phyloP scores from a whole-genome alignment of 2,113 vertebrate genomes.

The Quiscalus mexicanus region DNA sequence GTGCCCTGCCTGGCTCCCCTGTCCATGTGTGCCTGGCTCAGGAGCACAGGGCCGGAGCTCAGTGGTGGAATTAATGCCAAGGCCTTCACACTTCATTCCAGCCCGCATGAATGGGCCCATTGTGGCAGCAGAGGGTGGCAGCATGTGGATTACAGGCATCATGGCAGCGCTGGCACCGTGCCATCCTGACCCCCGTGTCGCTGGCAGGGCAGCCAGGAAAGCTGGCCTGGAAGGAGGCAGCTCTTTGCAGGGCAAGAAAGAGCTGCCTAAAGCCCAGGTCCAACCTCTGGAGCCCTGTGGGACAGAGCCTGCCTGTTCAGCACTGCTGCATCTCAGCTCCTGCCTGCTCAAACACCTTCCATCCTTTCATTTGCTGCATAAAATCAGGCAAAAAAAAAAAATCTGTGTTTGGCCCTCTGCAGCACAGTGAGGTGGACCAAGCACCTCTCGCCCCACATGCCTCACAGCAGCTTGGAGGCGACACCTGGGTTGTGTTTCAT shows the following conservation, averaged over 20 bases:
- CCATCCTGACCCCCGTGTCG: neutral
- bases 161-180: neutral
- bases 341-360: neutral
- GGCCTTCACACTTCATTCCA: conserved; percentile 51
- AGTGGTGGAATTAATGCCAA: neutral
- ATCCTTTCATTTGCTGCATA: neutral
- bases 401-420: neutral
- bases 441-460: no score
- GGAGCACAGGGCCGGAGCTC: neutral
- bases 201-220: neutral
- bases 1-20: neutral
- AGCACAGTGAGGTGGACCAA: neutral
- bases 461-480: neutral
- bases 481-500: neutral
- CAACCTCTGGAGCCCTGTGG: neutral
- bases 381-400: neutral
- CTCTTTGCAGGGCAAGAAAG: neutral
- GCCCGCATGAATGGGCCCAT: conserved; percentile 29
- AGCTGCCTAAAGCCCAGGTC: neutral
- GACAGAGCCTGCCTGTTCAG: neutral
- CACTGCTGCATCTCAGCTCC: neutral
- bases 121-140: conserved; percentile 23
- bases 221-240: neutral
- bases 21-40: neutral
- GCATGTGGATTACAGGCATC: neutral